Evolutionary conservation across 1,140 invertebrate species (phyloP), one percentile per base, ranked within the genome.

Genomic region (Aphidius gifuensis): DNA sequence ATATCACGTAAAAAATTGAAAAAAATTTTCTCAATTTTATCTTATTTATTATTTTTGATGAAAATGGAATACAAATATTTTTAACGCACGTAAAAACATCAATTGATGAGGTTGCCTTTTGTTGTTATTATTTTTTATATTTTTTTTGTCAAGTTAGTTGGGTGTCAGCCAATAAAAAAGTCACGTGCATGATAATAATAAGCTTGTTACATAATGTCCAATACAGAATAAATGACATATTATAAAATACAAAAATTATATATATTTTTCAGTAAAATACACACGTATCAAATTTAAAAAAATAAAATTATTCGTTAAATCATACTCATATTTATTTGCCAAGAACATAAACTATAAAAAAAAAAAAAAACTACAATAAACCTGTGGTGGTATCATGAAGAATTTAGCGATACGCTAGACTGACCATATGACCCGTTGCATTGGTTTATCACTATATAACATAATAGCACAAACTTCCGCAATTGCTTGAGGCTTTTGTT

Each of bases 291-390:
- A 46, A 46, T 46, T 46, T 46, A 3, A n/a, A 46, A 46, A 46
- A 3, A 46, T 46, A 9, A 43, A 16, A 42, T 58, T 16, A 51
- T n/a, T 45, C 69, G 39, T 55, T 75, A 74, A 76, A 74, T 76
- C 72, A 74, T 74, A 69, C 68, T 73, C 70, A 64, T 64, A 71
- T 71, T 73, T 71, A 69, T 68, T 70, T 69, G 67, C 69, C 66
- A 60, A 60, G 62, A 61, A 62, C 68, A 65, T 72, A 68, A 71
- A 69, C 57, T 49, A 69, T 62, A 58, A 59, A 53, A 61, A 64
- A 44, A 58, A 23, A 16, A 32, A 57, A 42, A 9, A 57, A 49
- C 47, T 47, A 47, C 53, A 49, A 49, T 44, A 44, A 44, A 44
- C 4, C 5, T 44, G 43, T 9, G 21, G 5, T 16, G 5, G 7